A percentile compares a stretch with the other conserved stretches of the same genome.
phyloP scores from a whole-genome alignment of 2,888 invertebrate species.

The Drosophila crucigera region DNA sequence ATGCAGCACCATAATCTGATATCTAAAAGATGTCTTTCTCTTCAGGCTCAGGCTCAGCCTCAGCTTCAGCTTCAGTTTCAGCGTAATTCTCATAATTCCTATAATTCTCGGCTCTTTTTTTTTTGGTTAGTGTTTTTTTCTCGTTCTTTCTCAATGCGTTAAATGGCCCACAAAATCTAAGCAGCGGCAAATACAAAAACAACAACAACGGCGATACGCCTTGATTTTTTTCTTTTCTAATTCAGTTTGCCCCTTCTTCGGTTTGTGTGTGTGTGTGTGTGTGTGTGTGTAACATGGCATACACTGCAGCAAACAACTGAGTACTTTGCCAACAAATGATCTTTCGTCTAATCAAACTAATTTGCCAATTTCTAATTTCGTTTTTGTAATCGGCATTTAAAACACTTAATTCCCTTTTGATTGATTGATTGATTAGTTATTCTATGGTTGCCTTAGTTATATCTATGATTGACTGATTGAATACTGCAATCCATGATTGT shows the following conservation, averaged over 20 bases:
- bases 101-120: conserved; percentile 50
- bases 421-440: background rate
- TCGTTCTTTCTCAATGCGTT: conserved; percentile 20
- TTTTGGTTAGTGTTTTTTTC: conserved; percentile 25
- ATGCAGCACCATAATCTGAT: conserved; percentile 72
- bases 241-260: conserved; percentile 48
- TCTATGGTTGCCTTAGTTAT: background rate
- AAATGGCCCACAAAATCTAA: conserved; percentile 58
- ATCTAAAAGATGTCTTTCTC: conserved; percentile 69
- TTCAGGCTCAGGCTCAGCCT: conserved; percentile 51
- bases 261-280: conserved; percentile 8
- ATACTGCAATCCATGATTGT: background rate
- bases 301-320: conserved; percentile 41
- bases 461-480: background rate
- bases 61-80: conserved; percentile 67
- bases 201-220: conserved; percentile 51
- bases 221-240: conserved; percentile 58
- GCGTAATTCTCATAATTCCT: conserved; percentile 76
- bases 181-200: conserved; percentile 16
- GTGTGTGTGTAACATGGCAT: conserved; percentile 13
- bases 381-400: background rate
- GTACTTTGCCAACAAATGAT: background rate
- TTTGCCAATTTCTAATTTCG: background rate
- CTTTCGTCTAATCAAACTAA: background rate
- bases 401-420: background rate